Conservation (phyloP, 1,140 invertebrate genomes). For the Globodera rostochiensis region DNA sequence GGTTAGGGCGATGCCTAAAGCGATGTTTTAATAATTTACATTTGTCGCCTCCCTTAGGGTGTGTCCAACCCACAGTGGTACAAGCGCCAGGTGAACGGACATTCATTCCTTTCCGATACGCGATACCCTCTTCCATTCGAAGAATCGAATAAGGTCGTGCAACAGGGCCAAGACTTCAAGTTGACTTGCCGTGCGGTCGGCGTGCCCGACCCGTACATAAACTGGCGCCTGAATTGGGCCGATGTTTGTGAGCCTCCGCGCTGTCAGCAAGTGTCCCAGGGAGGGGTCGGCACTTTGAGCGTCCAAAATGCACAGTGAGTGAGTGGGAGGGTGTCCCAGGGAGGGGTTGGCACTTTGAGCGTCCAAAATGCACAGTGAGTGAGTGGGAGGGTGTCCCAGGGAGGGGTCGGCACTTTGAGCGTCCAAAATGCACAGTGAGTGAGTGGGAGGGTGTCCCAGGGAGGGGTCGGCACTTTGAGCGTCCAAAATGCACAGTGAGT, state of each 20-base stretch:
- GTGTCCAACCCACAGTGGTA: constrained; percentile 65
- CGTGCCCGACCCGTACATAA: constrained; percentile 84
- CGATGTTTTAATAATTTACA: not conserved
- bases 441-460: too few species aligned
- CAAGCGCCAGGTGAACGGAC: constrained; percentile 50
- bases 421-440: too few species aligned
- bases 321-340: too few species aligned
- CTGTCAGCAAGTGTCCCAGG: constrained; percentile 76
- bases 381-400: too few species aligned
- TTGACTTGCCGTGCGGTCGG: constrained; percentile 85
- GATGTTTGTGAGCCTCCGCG: constrained; percentile 78
- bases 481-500: too few species aligned
- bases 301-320: constrained; percentile 70
- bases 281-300: constrained; percentile 80
- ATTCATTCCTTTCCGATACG: not conserved
- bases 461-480: too few species aligned
- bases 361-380: too few species aligned
- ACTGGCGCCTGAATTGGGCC: constrained; percentile 95
- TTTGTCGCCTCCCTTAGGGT: constrained; percentile 31
- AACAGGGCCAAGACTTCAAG: constrained; percentile 75
- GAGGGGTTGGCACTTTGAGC: too few species aligned
- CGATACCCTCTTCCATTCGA: not conserved
- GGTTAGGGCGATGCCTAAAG: constrained; percentile 30
- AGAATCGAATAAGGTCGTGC: constrained; percentile 54
- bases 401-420: too few species aligned